These are phyloP conservation scores for Pseudochromis fuscus DNA, from an alignment of 2,797 vertebrate species.

Conservation along the genomic window DNA sequence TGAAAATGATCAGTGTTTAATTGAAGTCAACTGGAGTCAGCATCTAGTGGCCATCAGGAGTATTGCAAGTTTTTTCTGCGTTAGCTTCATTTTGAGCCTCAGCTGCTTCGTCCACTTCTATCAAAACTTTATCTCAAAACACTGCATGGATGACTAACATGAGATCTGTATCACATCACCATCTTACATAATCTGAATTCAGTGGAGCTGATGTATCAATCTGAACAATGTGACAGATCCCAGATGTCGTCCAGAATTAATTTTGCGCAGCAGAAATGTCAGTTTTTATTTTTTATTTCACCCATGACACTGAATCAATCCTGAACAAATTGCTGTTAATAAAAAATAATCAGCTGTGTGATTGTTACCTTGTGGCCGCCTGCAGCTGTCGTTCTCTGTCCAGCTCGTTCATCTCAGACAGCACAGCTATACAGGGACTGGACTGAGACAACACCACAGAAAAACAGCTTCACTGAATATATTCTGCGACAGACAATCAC, in stretches of 20 bases:
- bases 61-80: too few species aligned
- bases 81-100: too few species aligned
- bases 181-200: background rate
- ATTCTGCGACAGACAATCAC: constrained; percentile 30
- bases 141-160: too few species aligned
- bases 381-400: constrained; percentile 72
- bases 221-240: background rate
- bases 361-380: constrained; percentile 66
- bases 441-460: constrained; percentile 67
- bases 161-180: background rate
- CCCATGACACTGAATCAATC: background rate
- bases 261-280: background rate
- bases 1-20: too few species aligned
- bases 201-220: background rate
- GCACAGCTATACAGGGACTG: constrained; percentile 80
- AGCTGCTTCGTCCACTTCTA: too few species aligned
- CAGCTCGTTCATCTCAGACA: constrained; percentile 78
- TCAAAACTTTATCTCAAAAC: too few species aligned
- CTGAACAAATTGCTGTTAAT: background rate
- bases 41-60: too few species aligned
- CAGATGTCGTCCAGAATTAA: background rate
- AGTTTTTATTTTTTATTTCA: background rate
- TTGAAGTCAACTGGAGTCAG: too few species aligned
- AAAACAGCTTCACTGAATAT: constrained; percentile 9
- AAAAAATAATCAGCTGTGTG: background rate